Base-by-base conservation (phyloP, 2,797 vertebrate genomes). In the Sciaenops ocellatus region DNA sequence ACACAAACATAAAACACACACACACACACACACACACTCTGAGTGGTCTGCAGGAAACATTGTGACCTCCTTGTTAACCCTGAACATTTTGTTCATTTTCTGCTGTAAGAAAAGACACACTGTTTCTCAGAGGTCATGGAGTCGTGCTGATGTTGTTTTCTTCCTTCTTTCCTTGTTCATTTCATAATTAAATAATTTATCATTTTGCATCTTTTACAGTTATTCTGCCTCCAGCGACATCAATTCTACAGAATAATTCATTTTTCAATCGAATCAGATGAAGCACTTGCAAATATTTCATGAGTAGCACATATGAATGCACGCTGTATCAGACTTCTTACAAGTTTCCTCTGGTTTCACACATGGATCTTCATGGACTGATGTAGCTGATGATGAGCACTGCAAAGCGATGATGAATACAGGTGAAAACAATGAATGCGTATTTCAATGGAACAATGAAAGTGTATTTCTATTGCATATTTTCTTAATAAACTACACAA, bases 21-120 rank as follows among this genome's bases (percentile, higher is more conserved):
- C 6, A n/a, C 57, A 59, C 46, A 30, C 46, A 48, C 46, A 51
- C 28, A 66, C 5, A 44, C 22, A 68, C n/a, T 44, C 6, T 13
- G 5, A 20, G 22, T 9, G 15, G 48, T 11, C 64, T 67, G 48
- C 48, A 52, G 64, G 42, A 54, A 62, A 54, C 28, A 41, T 0
- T 7, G 13, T 41, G 63, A 73, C 69, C 55, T 70, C 28, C 48
- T 68, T 54, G 50, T 79, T 79, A 54, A 73, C 55, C n/a, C 26
- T 1, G 4, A 46, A 38, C 44, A 9, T 44, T 57, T 42, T 34
- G 2, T 46, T 60, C 17, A 34, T 67, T 60, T 70, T 56, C 28
- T 12, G 66, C 28, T 38, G 50, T 28, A 26, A 42, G 57, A 48
- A 78, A 70, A 70, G 51, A 50, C 30, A 15, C 20, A 0, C 28